These are phyloP conservation scores for Camelus dromedarius DNA, from an alignment of 2,113 vertebrate species.

Conservation along the genomic window DNA sequence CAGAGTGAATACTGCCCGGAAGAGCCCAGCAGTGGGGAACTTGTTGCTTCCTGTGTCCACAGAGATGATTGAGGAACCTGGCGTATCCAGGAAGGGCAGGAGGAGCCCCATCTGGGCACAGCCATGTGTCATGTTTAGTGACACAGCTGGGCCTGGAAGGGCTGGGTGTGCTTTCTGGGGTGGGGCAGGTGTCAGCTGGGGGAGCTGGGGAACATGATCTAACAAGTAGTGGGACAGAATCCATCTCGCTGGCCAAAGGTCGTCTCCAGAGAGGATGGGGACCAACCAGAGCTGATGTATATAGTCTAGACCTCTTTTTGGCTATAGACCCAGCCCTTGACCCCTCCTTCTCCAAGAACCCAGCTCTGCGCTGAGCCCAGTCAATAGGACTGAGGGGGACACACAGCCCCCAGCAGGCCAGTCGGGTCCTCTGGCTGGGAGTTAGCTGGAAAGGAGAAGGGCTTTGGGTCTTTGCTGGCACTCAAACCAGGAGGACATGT, in stretches of 20 bases:
- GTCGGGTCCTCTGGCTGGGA: not conserved
- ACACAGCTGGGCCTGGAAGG: not conserved
- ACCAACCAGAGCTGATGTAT: not conserved
- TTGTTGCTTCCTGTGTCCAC: no score
- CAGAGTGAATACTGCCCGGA: not conserved
- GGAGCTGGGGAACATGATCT: not conserved
- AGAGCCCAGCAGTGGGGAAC: not conserved
- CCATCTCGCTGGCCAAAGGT: not conserved
- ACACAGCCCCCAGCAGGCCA: rapidly evolving
- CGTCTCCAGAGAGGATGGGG: not conserved
- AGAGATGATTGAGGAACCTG: not conserved
- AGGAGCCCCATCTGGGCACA: not conserved
- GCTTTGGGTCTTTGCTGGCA: not conserved
- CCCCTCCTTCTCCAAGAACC: not conserved
- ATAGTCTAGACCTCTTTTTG: not conserved
- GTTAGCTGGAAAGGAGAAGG: not conserved
- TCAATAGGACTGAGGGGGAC: not conserved
- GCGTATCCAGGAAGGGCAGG: not conserved
- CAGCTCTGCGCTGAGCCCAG: not conserved
- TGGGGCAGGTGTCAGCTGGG: not conserved
- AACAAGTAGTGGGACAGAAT: not conserved
- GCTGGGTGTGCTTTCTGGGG: not conserved
- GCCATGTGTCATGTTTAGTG: not conserved
- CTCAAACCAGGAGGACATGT: not conserved
- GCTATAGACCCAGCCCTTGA: not conserved